Base-by-base conservation (phyloP, 2,888 invertebrate genomes). In the Diogma glabrata region DNA sequence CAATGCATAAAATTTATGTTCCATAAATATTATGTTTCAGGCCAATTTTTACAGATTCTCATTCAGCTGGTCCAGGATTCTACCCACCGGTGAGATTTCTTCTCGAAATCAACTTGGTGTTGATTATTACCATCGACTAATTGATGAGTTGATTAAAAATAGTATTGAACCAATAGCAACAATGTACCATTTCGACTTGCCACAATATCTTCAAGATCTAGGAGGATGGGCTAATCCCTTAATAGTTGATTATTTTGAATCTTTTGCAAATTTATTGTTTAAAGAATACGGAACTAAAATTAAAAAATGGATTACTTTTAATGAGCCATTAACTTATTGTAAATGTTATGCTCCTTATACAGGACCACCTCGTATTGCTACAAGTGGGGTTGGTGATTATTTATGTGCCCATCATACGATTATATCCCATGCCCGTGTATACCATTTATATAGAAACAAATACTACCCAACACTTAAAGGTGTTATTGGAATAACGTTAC, bases 91-190 rank as follows among this genome's bases (percentile, higher is more conserved):
- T 33, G 72, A 72, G 47, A 55, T 71, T 1, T 70, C 75, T 47
- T 64, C 67, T 14, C 64, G 79, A 12, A 43, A 43, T 22, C n/a
- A 43, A 22, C n/a, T n/a, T 0, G 43, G 43, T n/a, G 23, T 43
- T n/a, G n/a, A 43, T n/a, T 43, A 43, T 9, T 43, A 43, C n/a
- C 43, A 43, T 43, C 20, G 23, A 22, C 8, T 43, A 22, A 43
- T 43, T 10, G 43, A 43, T 22, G 43, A 20, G n/a, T 23, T 43
- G 6, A 22, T 43, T 6, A 14, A 2, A 22, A 43, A 43, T 56
- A 75, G 73, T 43, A 81, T 86, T 51, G 64, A 69, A 49, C 84
- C 84, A 0, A 66, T 78, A 63, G 67, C 81, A 60, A 75, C 76
- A 0, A 61, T 78, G 24, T 75, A 72, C 57, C 76, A 78, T 53